These are phyloP conservation scores for Oreochromis tanganicae DNA, from an alignment of 2,113 vertebrate genomes.

Conservation along the genomic window DNA sequence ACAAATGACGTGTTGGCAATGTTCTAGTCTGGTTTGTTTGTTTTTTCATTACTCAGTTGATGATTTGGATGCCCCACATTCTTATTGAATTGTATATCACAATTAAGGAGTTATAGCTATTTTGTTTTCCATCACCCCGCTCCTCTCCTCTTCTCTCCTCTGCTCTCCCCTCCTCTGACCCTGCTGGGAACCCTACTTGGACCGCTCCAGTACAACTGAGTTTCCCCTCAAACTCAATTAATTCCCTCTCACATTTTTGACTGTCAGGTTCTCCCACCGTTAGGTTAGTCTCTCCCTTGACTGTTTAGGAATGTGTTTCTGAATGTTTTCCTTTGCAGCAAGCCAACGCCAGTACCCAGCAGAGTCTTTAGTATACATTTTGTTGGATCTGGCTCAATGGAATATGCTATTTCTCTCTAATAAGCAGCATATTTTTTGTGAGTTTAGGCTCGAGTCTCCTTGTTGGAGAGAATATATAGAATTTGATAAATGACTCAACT, in stretches of 20 bases:
- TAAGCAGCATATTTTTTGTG: constrained; percentile 33
- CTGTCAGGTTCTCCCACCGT: constrained; percentile 2
- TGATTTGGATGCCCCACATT: background rate
- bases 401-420: constrained; percentile 32
- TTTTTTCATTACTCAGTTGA: background rate
- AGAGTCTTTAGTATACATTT: constrained; percentile 17
- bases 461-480: constrained; percentile 35
- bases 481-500: constrained; percentile 27
- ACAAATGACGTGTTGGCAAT: background rate
- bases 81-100: background rate
- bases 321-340: background rate
- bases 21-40: background rate
- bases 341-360: constrained; percentile 38
- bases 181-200: background rate
- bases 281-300: constrained; percentile 20
- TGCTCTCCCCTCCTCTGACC: background rate
- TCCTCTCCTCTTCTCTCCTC: background rate
- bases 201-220: background rate
- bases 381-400: background rate
- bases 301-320: constrained; percentile 37
- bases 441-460: background rate
- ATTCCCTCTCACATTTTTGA: constrained; percentile 22
- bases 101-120: background rate
- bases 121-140: background rate
- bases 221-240: constrained; percentile 8